Percentiles rank a stretch among this genome's conserved stretches.
These are phyloP conservation scores for Trachelus iudaicus DNA, from an alignment of 2,888 invertebrate species.

Conservation along the genomic window DNA sequence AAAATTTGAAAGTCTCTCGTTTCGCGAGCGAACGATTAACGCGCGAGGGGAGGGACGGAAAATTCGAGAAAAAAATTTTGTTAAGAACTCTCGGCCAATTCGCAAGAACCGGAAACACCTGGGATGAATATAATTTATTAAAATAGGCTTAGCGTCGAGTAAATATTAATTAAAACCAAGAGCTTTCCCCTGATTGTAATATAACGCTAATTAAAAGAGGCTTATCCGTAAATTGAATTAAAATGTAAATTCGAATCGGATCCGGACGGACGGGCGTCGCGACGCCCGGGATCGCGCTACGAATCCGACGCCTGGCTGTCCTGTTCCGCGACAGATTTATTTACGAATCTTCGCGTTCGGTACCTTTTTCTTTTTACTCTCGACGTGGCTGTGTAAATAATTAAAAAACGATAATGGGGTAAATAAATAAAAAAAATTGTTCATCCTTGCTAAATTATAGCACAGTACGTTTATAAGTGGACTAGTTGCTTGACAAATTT, in stretches of 20 bases:
- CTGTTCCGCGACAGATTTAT: not conserved
- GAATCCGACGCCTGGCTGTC: not conserved
- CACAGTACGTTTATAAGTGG: not conserved
- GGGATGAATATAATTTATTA: conserved; percentile 48
- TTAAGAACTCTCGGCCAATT: not conserved
- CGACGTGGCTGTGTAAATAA: not conserved
- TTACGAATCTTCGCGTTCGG: not conserved
- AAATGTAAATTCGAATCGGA: conserved; percentile 55
- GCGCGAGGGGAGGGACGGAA: not conserved
- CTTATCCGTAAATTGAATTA: conserved; percentile 54
- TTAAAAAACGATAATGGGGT: not conserved
- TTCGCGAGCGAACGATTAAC: too few species aligned
- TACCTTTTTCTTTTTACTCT: not conserved
- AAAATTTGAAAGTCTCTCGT: too few species aligned
- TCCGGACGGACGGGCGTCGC: conserved; percentile 29
- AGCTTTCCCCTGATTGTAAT: conserved; percentile 57
- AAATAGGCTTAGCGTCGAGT: conserved; percentile 43
- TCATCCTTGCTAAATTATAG: not conserved
- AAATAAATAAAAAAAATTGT: not conserved
- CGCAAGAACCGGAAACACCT: not conserved
- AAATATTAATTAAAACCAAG: conserved; percentile 51
- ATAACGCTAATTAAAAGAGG: conserved; percentile 55
- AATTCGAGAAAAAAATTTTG: not conserved
- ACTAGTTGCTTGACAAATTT: not conserved
- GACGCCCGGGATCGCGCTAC: not conserved